Evolutionary conservation across 2,113 vertebrate species (phyloP).

Genomic region (Pterocles orientalis): DNA sequence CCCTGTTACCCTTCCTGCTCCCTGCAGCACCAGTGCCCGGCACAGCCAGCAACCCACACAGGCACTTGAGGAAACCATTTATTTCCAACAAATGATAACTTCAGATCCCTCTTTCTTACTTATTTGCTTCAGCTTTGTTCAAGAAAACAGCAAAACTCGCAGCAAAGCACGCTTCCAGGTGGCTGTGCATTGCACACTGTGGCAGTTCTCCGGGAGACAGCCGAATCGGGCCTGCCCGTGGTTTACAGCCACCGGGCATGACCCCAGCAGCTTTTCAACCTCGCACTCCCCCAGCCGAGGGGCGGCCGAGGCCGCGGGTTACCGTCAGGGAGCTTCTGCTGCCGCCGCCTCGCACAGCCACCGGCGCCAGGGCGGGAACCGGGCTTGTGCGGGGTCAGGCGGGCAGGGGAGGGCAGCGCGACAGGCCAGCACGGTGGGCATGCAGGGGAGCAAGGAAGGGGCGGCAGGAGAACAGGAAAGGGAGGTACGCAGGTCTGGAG

Average conservation of each 20-base stretch:
- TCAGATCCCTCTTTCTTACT: not conserved
- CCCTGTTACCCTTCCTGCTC: not conserved
- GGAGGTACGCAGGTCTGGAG: not conserved
- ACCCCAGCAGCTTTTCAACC: not conserved
- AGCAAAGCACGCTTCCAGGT: not conserved
- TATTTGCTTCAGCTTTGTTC: not conserved
- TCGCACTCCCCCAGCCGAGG: rapidly evolving
- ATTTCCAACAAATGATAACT: not conserved
- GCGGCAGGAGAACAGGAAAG: not conserved
- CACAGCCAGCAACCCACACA: not conserved
- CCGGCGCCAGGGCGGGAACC: not conserved
- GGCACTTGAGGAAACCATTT: not conserved
- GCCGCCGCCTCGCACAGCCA: not conserved
- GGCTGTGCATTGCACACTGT: rapidly evolving
- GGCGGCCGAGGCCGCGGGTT: not conserved
- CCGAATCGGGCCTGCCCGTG: rapidly evolving
- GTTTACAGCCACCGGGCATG: rapidly evolving
- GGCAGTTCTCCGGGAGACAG: rapidly evolving
- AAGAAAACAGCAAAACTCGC: not conserved
- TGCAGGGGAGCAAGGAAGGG: not conserved
- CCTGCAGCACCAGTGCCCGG: not conserved
- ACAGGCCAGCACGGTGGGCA: too few relatives aligned
- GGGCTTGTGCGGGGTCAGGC: not conserved
- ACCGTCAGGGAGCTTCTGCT: not conserved
- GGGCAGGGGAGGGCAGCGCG: not conserved